Conservation (phyloP, 1,140 invertebrate species). For the Macrobrachium nipponense region DNA sequence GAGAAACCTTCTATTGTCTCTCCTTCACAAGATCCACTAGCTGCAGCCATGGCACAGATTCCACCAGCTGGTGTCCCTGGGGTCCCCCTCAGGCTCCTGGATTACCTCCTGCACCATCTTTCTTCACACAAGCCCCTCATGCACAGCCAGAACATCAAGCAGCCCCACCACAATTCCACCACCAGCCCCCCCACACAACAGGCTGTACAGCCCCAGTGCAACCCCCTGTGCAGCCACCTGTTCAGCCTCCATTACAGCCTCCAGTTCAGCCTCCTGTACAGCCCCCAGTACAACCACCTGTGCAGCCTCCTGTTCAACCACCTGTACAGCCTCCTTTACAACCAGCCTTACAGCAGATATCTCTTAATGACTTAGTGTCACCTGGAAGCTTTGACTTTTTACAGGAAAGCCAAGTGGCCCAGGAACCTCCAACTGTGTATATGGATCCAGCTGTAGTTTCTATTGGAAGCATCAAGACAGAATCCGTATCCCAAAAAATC, state of each 20-base stretch:
- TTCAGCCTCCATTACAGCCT: conserved; percentile 17
- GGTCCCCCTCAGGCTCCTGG: conserved; percentile 30
- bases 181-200: conserved; percentile 14
- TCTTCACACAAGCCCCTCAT: conserved; percentile 36
- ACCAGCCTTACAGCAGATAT: conserved; percentile 47
- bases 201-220: conserved; percentile 16
- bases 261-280: conserved; percentile 23
- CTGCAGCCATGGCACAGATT: conserved; percentile 56
- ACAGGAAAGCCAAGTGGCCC: conserved; percentile 54
- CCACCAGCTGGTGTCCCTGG: conserved; percentile 31
- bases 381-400: conserved; percentile 57
- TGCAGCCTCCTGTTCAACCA: conserved; percentile 18
- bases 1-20: conserved; percentile 12
- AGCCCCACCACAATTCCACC: neutral
- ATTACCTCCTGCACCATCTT: conserved; percentile 43
- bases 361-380: conserved; percentile 44
- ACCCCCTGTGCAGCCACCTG: conserved; percentile 19
- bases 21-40: conserved; percentile 29
- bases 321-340: conserved; percentile 19
- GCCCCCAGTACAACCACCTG: conserved; percentile 12
- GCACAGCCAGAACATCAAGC: neutral
- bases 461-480: conserved; percentile 51
- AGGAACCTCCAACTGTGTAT: conserved; percentile 48
- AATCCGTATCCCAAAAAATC: conserved; percentile 36
- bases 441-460: conserved; percentile 59